Conservation (phyloP, 2,797 vertebrate genomes). For the Vultur gryphus region DNA sequence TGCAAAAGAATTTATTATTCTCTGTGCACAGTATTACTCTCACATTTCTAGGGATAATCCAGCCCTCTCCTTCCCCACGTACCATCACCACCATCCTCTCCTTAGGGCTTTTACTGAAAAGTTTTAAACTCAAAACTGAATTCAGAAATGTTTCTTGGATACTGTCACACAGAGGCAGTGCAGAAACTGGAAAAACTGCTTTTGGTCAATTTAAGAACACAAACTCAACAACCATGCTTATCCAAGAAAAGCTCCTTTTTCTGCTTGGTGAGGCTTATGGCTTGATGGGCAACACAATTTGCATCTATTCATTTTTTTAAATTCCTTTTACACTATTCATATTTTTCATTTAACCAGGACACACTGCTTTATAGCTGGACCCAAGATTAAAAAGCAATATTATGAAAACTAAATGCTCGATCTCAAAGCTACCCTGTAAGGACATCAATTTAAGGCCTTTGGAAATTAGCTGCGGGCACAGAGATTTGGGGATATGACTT, state of each 20-base stretch:
- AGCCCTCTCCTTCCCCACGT: not conserved
- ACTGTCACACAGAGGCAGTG: not conserved
- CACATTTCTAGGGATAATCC: not conserved
- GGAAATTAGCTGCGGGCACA: not conserved
- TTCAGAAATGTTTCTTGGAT: not conserved
- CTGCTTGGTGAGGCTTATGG: not conserved
- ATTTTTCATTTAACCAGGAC: not conserved
- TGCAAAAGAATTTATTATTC: slow-evolving; percentile 18
- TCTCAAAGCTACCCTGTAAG: not conserved
- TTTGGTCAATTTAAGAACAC: not conserved
- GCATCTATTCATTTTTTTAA: not conserved
- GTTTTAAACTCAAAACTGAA: not conserved
- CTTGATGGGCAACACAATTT: not conserved
- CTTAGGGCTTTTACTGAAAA: not conserved
- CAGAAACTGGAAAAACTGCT: not conserved
- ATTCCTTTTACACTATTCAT: not conserved
- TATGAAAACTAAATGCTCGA: not conserved
- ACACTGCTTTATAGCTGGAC: not conserved
- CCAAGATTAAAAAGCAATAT: not conserved
- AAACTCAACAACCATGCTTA: not conserved
- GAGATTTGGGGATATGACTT: not conserved
- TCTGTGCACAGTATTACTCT: not conserved
- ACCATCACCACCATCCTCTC: not conserved
- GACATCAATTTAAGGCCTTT: not conserved
- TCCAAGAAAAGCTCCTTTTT: not conserved